Conservation (phyloP, 2,113 vertebrate genomes). For the Bothrops jararaca region DNA sequence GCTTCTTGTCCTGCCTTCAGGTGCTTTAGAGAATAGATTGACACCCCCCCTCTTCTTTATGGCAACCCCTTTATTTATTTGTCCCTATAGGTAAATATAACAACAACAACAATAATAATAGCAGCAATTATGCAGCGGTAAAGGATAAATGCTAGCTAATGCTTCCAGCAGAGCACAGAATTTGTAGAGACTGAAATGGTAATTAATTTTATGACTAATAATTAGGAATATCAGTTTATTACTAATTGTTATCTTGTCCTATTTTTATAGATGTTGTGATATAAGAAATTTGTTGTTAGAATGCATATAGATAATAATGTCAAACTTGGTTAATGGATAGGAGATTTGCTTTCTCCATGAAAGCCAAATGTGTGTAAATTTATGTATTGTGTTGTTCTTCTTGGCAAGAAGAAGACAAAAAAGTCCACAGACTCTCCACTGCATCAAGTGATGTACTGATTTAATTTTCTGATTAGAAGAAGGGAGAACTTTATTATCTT, state of each 20-base stretch:
- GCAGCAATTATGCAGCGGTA: not conserved
- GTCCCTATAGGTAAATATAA: not conserved
- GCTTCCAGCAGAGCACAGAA: not conserved
- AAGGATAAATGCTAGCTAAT: not conserved
- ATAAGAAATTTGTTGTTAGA: not conserved
- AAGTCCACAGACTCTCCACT: not conserved
- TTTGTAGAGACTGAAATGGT: not conserved
- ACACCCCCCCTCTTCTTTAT: no score
- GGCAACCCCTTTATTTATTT: not conserved
- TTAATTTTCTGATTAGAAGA: slow-evolving; percentile 33
- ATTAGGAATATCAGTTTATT: not conserved
- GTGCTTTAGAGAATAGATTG: no score
- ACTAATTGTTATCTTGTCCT: not conserved
- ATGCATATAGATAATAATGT: not conserved
- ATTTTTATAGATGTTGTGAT: slow-evolving; percentile 9
- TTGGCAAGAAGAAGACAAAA: not conserved
- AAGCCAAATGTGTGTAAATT: not conserved
- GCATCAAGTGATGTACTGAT: not conserved
- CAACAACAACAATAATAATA: not conserved
- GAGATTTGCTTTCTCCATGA: not conserved
- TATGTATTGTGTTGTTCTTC: not conserved
- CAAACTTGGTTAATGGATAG: slow-evolving; percentile 7
- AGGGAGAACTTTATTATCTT: slow-evolving; percentile 1
- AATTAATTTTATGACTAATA: not conserved
- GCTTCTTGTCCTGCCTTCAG: no score